These are phyloP conservation scores for Meleagris gallopavo DNA, from an alignment of 2,113 vertebrate species.

Conservation along the genomic window DNA sequence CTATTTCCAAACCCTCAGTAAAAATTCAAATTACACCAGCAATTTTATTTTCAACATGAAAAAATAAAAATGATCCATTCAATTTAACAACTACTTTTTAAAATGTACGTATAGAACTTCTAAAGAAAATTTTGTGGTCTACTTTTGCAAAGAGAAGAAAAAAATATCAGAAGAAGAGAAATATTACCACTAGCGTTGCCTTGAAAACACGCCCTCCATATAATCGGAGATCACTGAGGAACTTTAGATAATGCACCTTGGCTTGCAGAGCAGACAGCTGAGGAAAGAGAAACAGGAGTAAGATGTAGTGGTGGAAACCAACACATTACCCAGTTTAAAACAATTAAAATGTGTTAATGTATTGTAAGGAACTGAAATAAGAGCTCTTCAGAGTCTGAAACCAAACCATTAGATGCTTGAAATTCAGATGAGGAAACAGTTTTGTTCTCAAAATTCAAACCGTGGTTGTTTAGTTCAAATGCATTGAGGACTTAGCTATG, in stretches of 20 bases:
- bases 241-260: constrained; percentile 98
- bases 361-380: background rate
- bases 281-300: constrained; percentile 40
- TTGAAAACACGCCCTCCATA: constrained; percentile 97
- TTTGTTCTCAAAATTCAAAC: constrained; percentile 19
- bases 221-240: constrained; percentile 94
- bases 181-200: constrained; percentile 90
- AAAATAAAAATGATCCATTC: background rate
- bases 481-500: background rate
- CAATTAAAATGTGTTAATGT: background rate
- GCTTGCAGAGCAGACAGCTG: constrained; percentile 98
- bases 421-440: background rate
- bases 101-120: background rate
- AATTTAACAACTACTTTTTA: background rate
- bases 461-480: background rate
- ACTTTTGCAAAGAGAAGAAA: background rate
- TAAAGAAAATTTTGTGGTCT: background rate
- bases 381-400: background rate
- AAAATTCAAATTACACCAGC: background rate
- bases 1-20: background rate
- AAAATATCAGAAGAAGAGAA: constrained; percentile 8
- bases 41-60: background rate
- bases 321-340: background rate
- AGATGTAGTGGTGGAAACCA: background rate
- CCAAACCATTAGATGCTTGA: constrained; percentile 1